Evolutionary conservation across 2,888 invertebrate genomes (phyloP).

Genomic region (Itoplectis maculator): DNA sequence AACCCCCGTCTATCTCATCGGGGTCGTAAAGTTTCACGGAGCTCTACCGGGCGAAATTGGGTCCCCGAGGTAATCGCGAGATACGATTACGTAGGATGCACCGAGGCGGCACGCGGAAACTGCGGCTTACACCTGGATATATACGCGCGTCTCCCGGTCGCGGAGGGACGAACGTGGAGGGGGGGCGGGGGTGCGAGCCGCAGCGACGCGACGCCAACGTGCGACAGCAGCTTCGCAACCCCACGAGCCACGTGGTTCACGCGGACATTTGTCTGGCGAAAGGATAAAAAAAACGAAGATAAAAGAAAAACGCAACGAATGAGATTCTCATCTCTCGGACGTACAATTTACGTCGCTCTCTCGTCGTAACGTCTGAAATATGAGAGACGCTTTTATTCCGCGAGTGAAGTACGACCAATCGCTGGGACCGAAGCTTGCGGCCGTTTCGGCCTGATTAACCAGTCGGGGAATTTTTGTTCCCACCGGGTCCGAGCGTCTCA

Average conservation of each 20-base stretch:
- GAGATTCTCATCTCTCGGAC: constrained; percentile 23
- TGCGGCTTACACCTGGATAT: constrained; percentile 66
- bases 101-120: constrained; percentile 64
- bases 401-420: neutral
- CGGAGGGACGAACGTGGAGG: constrained; percentile 19
- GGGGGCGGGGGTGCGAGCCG: too few species aligned
- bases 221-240: constrained; percentile 44
- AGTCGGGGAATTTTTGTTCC: neutral
- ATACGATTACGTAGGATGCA: constrained; percentile 70
- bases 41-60: constrained; percentile 69
- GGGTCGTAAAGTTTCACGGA: constrained; percentile 69
- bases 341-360: constrained; percentile 3
- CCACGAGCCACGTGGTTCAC: neutral
- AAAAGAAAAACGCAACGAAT: constrained; percentile 29
- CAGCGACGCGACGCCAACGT: neutral
- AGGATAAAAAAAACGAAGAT: too few species aligned
- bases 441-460: neutral
- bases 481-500: too few species aligned
- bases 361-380: neutral
- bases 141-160: constrained; percentile 22
- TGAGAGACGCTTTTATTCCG: neutral
- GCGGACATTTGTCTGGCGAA: constrained; percentile 28
- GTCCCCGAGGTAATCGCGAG: constrained; percentile 71
- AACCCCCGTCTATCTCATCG: constrained; percentile 59
- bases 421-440: neutral